Evolutionary conservation across 2,888 invertebrate species (phyloP), one percentile per base, ranked within the genome.

Genomic region (Epistrophe grossulariae): DNA sequence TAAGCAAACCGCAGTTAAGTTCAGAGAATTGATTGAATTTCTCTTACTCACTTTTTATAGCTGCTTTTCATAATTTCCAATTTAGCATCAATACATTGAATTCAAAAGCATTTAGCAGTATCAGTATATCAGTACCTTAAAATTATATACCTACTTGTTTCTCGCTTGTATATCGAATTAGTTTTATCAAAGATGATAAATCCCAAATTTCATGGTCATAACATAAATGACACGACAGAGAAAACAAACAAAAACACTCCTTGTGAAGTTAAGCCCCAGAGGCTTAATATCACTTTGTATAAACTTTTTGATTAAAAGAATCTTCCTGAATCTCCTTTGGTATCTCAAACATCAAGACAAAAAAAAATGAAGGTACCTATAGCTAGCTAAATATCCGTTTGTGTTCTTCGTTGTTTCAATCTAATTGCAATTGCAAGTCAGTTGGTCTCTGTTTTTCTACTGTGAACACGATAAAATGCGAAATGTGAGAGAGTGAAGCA

Each of bases 291-390:
- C 57, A 57, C 31, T 57, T 57, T 57, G 57, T 5, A 10, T 6
- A 57, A 57, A 57, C 31, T 35, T n/a, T 57, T 57, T 57, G 35
- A 57, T 57, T 57, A 57, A 57, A 57, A 57, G 57, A 57, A 57
- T 57, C 28, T 31, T 57, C n/a, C 55, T 31, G 31, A n/a, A 9
- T 57, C 57, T 31, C 10, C 19, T 13, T 19, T 35, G 5, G 15
- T 13, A 17, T 40, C 6, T 19, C 13, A 31, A 38, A 60, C 7
- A 38, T 17, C 6, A 60, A 17, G n/a, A 19, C 13, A 7, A 19
- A 19, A 13, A 19, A 38, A 19, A 60, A 35, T 24, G 3, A 24
- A 24, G 24, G 2, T 24, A 24, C 3, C 1, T 15, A 38, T 24
- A 24, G 0, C 1, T 15, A 38, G 13, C 10, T 31, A 55, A 4